Conservation (phyloP, 2,113 vertebrate genomes). For the Pteronura brasiliensis region DNA sequence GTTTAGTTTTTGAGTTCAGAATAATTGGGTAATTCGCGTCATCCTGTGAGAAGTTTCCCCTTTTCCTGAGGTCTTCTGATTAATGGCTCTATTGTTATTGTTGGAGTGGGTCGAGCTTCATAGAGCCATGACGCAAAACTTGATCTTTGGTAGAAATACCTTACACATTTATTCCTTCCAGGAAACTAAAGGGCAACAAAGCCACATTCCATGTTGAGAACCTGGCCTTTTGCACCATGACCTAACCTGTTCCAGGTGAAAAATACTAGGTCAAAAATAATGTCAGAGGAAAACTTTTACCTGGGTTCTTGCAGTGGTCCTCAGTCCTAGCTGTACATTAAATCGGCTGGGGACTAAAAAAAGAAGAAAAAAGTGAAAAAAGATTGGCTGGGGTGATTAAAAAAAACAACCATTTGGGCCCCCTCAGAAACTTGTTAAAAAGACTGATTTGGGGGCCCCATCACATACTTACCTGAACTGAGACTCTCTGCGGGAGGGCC, state of each 20-base stretch:
- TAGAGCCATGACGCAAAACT: conserved; percentile 61
- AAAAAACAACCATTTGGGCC: not conserved
- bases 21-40: conserved; percentile 75
- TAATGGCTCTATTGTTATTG: conserved; percentile 70
- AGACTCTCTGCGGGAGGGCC: not conserved
- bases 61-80: conserved; percentile 70
- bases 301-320: conserved; percentile 69
- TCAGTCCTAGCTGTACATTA: not conserved
- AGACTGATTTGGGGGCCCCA: not conserved
- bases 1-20: conserved; percentile 73
- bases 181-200: conserved; percentile 74
- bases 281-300: conserved; percentile 83
- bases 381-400: not conserved
- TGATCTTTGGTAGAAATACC: conserved; percentile 65
- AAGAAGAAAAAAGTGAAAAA: not conserved
- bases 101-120: conserved; percentile 63
- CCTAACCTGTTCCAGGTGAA: conserved; percentile 79
- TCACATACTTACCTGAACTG: not conserved
- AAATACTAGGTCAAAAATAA: conserved; percentile 79
- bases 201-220: conserved; percentile 64
- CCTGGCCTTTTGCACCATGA: conserved; percentile 70
- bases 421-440: not conserved
- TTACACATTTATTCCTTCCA: conserved; percentile 66
- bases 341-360: not conserved
- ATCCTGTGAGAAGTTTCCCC: conserved; percentile 73